phyloP scores from a whole-genome alignment of 2,888 invertebrate genomes.

The Hecatera dysodea region DNA sequence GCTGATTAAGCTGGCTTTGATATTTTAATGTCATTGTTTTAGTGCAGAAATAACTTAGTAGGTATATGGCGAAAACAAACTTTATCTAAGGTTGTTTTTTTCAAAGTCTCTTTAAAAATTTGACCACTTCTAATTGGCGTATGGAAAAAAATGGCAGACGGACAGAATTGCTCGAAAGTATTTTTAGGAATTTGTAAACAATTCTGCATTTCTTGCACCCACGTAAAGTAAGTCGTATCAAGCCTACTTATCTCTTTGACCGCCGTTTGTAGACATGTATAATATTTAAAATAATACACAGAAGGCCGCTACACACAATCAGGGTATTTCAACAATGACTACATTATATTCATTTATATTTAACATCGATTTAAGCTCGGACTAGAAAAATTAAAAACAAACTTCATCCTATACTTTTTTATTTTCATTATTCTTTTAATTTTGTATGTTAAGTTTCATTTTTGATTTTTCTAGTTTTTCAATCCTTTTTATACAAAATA shows the following conservation, averaged over 20 bases:
- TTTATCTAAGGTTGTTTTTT: too few species aligned
- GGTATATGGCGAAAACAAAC: too few species aligned
- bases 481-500: slow-evolving; percentile 61
- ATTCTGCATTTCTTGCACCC: background rate
- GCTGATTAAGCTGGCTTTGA: too few species aligned
- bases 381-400: slow-evolving; percentile 52
- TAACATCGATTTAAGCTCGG: slow-evolving; percentile 64
- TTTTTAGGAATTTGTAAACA: background rate
- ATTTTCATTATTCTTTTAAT: too few species aligned
- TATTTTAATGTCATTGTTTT: too few species aligned
- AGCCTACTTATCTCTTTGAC: slow-evolving; percentile 28
- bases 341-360: slow-evolving; percentile 56
- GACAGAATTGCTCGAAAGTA: background rate
- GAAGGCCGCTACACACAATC: slow-evolving; percentile 65
- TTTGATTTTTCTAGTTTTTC: slow-evolving; percentile 48
- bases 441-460: slow-evolving; percentile 20
- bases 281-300: slow-evolving; percentile 46
- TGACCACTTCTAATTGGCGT: too few species aligned
- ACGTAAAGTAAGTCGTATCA: background rate
- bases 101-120: too few species aligned
- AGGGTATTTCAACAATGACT: slow-evolving; percentile 62
- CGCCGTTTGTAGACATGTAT: slow-evolving; percentile 4
- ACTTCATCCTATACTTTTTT: slow-evolving; percentile 13
- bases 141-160: background rate
- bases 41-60: too few species aligned